phyloP scores from a whole-genome alignment of 2,113 vertebrate species.

The Mesoclemmys tuberculata region DNA sequence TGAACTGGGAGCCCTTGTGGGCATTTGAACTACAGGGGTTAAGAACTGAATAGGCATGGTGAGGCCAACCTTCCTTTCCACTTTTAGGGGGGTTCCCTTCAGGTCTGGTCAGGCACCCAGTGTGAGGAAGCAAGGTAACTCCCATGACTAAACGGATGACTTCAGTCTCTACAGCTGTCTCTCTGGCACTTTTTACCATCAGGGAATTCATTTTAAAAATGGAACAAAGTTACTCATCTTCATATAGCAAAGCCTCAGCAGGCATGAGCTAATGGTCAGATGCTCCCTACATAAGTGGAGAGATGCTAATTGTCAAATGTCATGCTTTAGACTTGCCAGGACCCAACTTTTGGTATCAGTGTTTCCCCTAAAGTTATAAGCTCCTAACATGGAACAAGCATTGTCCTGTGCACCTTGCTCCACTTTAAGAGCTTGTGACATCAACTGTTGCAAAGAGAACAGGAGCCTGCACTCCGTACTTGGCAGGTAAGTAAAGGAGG shows the following conservation, averaged over 20 bases:
- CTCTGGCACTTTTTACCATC: not conserved
- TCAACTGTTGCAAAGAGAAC: slow-evolving; percentile 2
- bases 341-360: not conserved
- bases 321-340: not conserved
- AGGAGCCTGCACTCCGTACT: not conserved
- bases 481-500: not conserved
- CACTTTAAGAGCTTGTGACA: not conserved
- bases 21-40: rapidly evolving
- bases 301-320: not conserved
- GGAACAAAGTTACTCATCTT: not conserved
- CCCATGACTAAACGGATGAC: not conserved
- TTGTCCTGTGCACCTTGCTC: not conserved
- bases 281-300: not conserved
- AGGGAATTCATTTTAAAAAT: not conserved
- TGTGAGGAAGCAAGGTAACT: not conserved
- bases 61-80: not conserved
- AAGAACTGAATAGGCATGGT: not conserved
- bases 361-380: not conserved
- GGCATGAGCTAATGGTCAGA: not conserved
- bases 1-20: rapidly evolving
- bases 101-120: not conserved
- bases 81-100: not conserved
- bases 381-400: not conserved
- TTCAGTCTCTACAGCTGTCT: not conserved
- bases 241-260: not conserved